Conservation (phyloP, 2,797 vertebrate genomes). For the Anabacerthia variegaticeps region DNA sequence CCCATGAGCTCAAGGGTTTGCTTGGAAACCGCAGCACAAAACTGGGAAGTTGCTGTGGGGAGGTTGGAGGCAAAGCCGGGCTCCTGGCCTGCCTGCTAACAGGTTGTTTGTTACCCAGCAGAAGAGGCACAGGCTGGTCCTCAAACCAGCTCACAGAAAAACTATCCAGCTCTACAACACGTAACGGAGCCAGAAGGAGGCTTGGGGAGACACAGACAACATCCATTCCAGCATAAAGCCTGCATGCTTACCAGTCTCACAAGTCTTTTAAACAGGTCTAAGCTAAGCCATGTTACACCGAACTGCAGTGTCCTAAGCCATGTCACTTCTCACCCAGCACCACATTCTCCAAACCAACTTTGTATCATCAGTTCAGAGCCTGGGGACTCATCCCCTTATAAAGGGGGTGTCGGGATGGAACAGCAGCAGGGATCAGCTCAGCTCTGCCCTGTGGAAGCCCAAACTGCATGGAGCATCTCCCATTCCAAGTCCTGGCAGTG, state of each 20-base stretch:
- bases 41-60: background rate
- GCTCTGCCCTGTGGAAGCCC: background rate
- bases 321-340: background rate
- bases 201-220: background rate
- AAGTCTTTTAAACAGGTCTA: background rate
- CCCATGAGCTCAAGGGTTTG: rapidly evolving
- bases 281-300: background rate
- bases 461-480: background rate
- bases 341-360: background rate
- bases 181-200: background rate
- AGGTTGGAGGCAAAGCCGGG: background rate
- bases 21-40: background rate
- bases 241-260: background rate
- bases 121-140: background rate
- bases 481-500: background rate
- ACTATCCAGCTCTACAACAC: background rate
- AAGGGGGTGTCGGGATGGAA: background rate
- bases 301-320: background rate
- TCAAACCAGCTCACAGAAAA: background rate
- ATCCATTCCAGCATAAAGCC: background rate
- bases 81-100: background rate
- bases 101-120: background rate
- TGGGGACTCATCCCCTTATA: background rate
- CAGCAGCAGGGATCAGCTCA: background rate
- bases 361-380: background rate